Percentiles rank a stretch among this genome's conserved stretches.
phyloP scores from a whole-genome alignment of 1,140 invertebrate genomes.

The Mycetomoellerius zeteki region DNA sequence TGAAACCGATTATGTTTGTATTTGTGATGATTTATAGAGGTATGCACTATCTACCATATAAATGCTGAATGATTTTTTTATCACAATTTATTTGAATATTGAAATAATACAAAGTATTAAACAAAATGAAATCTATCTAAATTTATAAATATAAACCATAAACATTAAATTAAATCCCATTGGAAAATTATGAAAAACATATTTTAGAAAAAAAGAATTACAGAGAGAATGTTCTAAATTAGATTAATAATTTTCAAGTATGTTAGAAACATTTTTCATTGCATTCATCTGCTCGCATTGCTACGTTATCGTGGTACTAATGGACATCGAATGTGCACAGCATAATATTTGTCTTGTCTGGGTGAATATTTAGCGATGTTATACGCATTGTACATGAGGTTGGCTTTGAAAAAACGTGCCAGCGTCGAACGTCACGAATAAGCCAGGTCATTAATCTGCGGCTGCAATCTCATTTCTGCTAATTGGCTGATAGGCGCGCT shows the following conservation, averaged over 20 bases:
- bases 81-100: too few relatives aligned
- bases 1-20: neutral
- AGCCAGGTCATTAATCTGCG: conserved; percentile 72
- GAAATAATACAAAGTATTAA: neutral
- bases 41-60: too few relatives aligned
- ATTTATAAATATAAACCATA: neutral
- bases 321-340: neutral
- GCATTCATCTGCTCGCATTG: neutral
- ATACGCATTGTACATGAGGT: conserved; percentile 26
- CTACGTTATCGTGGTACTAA: neutral
- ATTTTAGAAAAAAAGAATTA: neutral
- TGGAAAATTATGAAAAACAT: neutral
- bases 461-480: conserved; percentile 76
- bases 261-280: conserved; percentile 7
- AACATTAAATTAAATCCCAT: neutral
- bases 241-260: neutral
- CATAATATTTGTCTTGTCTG: conserved; percentile 41
- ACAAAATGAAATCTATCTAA: neutral
- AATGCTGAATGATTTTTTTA: too few relatives aligned
- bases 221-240: neutral
- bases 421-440: conserved; percentile 65
- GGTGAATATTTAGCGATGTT: conserved; percentile 28
- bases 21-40: neutral
- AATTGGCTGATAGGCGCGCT: conserved; percentile 76
- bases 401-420: conserved; percentile 67